phyloP scores from a whole-genome alignment of 2,113 vertebrate species.

The Crotalus tigris region DNA sequence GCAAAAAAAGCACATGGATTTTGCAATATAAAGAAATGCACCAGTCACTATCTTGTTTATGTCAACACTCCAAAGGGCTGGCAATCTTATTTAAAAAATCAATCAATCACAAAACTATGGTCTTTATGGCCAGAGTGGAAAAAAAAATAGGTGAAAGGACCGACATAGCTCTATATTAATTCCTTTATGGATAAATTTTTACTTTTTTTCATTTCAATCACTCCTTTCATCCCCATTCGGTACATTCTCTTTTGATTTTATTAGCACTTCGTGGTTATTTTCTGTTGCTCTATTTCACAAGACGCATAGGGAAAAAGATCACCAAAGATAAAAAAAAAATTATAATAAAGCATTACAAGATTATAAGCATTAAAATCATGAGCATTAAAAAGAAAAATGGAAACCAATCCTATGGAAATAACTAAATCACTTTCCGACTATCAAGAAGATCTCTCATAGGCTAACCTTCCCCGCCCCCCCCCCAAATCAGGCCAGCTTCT shows the following conservation, averaged over 20 bases:
- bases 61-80: not conserved
- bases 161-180: not conserved
- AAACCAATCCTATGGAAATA: not conserved
- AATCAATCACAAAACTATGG: not conserved
- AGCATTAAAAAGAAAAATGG: not conserved
- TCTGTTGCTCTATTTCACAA: not conserved
- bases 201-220: not conserved
- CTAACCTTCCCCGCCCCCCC: fast-evolving
- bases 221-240: not conserved
- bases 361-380: not conserved
- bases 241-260: not conserved
- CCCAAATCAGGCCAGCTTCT: too few species aligned
- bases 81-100: not conserved
- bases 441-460: not conserved
- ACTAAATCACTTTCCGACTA: not conserved
- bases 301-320: not conserved
- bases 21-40: not conserved
- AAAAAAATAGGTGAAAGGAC: not conserved
- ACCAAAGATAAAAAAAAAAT: too few species aligned
- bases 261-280: not conserved
- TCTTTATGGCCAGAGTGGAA: not conserved
- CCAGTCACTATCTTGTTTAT: not conserved
- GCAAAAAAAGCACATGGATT: not conserved
- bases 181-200: not conserved
- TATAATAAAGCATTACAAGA: too few species aligned